phyloP scores from a whole-genome alignment of 2,797 vertebrate genomes.

The Phyllotis vaccarum region DNA sequence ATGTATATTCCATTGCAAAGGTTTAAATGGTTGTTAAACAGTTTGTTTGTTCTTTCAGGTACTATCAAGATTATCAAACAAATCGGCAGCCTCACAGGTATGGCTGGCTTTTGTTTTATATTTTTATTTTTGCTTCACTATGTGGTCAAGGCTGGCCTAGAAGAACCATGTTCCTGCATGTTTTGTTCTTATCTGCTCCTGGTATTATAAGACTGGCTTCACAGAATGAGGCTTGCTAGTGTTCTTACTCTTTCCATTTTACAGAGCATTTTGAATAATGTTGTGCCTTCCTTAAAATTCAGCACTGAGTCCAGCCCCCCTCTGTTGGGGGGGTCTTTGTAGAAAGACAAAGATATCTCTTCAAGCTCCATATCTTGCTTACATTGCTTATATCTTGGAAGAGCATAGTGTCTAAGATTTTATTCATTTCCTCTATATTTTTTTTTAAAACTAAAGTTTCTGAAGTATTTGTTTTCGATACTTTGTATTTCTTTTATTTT shows the following conservation, averaged over 20 bases:
- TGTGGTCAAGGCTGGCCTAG: neutral
- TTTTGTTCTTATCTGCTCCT: neutral
- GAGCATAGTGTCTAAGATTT: neutral
- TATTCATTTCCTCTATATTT: neutral
- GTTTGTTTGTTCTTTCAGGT: constrained; percentile 88
- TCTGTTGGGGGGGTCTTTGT: neutral
- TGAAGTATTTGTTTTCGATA: neutral
- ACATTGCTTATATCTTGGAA: neutral
- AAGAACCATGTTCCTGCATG: neutral
- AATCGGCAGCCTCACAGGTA: constrained; percentile 90
- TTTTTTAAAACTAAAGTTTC: neutral
- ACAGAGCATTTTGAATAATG: neutral
- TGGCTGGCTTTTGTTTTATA: constrained; percentile 56
- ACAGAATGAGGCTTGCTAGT: neutral
- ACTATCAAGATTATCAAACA: constrained; percentile 91
- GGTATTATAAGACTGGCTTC: neutral
- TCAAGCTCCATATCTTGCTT: neutral
- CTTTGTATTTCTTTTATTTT: neutral
- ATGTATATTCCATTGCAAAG: neutral
- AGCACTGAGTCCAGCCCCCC: neutral
- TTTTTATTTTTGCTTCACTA: neutral
- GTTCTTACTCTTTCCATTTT: neutral
- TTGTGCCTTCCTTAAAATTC: neutral
- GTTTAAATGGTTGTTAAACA: constrained; percentile 68
- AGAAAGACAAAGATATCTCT: neutral